phyloP scores from a whole-genome alignment of 2,888 invertebrate genomes.

The Baronia brevicornis region DNA sequence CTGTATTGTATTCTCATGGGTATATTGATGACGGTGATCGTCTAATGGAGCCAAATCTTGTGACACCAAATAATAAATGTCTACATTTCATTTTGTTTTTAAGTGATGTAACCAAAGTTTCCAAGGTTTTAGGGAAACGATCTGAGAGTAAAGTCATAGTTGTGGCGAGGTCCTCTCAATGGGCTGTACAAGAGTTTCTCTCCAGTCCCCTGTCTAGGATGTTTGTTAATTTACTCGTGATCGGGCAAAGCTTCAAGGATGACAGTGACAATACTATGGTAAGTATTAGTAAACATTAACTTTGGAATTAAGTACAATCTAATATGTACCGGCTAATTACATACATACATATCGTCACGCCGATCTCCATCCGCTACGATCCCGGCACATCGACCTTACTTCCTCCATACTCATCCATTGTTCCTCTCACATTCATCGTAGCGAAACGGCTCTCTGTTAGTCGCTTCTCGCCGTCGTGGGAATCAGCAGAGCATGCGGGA shows the following conservation, averaged over 20 bases:
- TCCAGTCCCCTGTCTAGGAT: slow-evolving; percentile 76
- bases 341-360: too few species aligned
- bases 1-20: slow-evolving; percentile 78
- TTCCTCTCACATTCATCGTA: too few species aligned
- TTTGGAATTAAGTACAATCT: background rate
- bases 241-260: slow-evolving; percentile 79
- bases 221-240: slow-evolving; percentile 81
- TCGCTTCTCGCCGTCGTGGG: too few species aligned
- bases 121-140: slow-evolving; percentile 77
- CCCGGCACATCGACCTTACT: too few species aligned
- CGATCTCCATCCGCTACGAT: too few species aligned
- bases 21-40: slow-evolving; percentile 68
- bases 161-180: slow-evolving; percentile 82
- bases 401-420: too few species aligned
- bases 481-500: too few species aligned
- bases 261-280: slow-evolving; percentile 59
- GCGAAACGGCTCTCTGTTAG: too few species aligned
- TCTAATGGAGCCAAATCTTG: slow-evolving; percentile 56
- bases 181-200: slow-evolving; percentile 84
- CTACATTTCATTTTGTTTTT: slow-evolving; percentile 80
- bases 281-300: slow-evolving; percentile 30
- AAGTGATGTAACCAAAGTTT: slow-evolving; percentile 76
- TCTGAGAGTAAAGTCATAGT: slow-evolving; percentile 78
- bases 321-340: too few species aligned
- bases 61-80: slow-evolving; percentile 67